Evolutionary conservation across 2,888 invertebrate genomes (phyloP).

Genomic region (Hipparchia sbordonii): DNA sequence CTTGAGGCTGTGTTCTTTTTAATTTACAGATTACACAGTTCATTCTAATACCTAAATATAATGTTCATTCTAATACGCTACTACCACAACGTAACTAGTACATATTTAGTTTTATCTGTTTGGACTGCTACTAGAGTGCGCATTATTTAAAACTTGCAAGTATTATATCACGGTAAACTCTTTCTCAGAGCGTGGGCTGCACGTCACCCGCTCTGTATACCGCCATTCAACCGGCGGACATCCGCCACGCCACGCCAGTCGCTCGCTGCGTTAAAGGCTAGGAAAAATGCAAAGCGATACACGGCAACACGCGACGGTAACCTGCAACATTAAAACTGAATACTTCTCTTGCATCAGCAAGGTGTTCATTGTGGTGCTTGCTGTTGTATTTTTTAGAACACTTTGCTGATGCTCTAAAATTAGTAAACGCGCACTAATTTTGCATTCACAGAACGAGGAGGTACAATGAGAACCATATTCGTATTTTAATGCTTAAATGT

Average conservation of each 20-base stretch:
- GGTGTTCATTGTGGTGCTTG: not conserved
- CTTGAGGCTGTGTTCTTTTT: no score
- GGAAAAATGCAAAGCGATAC: not conserved
- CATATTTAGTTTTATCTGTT: no score
- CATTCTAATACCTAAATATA: no score
- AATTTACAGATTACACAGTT: no score
- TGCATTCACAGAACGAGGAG: not conserved
- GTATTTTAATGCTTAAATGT: no score
- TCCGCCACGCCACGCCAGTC: constrained; percentile 41
- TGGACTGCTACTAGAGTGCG: not conserved
- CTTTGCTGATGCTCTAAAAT: not conserved
- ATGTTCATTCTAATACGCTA: no score
- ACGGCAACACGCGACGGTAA: not conserved
- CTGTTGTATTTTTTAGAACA: not conserved
- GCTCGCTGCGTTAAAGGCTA: not conserved
- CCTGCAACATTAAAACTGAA: not conserved
- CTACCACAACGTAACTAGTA: no score
- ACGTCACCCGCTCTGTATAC: constrained; percentile 30
- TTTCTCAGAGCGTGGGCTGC: constrained; percentile 21
- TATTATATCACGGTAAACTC: constrained; percentile 18
- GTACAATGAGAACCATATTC: not conserved
- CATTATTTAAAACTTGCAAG: constrained; percentile 11
- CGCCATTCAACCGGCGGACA: constrained; percentile 47
- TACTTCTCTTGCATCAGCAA: no score
- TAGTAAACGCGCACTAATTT: not conserved